Conservation (phyloP, 2,888 invertebrate species). For the Acrocyrtus sp. region DNA sequence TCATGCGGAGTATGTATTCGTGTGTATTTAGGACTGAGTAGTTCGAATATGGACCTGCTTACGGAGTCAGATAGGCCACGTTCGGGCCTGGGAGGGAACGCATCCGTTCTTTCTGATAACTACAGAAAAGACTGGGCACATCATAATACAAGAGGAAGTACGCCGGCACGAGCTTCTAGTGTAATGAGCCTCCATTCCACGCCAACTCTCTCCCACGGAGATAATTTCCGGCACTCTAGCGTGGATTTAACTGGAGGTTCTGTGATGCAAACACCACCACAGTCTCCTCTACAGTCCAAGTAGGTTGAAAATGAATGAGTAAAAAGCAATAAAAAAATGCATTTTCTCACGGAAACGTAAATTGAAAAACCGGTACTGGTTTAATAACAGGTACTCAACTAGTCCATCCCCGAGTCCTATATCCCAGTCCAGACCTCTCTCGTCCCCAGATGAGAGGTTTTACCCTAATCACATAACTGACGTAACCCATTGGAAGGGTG, state of each 20-base stretch:
- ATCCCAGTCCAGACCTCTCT: conserved; percentile 45
- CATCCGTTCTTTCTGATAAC: conserved; percentile 70
- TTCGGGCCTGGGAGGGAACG: conserved; percentile 57
- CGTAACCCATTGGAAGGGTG: conserved; percentile 20
- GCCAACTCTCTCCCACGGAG: conserved; percentile 46
- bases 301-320: conserved; percentile 6
- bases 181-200: conserved; percentile 59
- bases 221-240: conserved; percentile 56
- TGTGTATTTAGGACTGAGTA: conserved; percentile 62
- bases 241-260: conserved; percentile 55
- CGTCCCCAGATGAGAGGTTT: conserved; percentile 47
- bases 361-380: too few relatives aligned
- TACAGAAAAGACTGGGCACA: conserved; percentile 80
- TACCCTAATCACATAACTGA: conserved; percentile 10
- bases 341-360: too few relatives aligned
- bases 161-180: conserved; percentile 55
- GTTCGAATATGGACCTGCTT: conserved; percentile 59
- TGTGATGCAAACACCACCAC: conserved; percentile 36
- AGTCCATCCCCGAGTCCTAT: conserved; percentile 60
- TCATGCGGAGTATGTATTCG: too few relatives aligned
- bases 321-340: too few relatives aligned
- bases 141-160: conserved; percentile 52
- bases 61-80: conserved; percentile 58
- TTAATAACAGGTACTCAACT: conserved; percentile 58
- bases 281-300: conserved; percentile 43